Evolutionary conservation across 2,888 invertebrate species (phyloP).

Genomic region (Dilophus febrilis): DNA sequence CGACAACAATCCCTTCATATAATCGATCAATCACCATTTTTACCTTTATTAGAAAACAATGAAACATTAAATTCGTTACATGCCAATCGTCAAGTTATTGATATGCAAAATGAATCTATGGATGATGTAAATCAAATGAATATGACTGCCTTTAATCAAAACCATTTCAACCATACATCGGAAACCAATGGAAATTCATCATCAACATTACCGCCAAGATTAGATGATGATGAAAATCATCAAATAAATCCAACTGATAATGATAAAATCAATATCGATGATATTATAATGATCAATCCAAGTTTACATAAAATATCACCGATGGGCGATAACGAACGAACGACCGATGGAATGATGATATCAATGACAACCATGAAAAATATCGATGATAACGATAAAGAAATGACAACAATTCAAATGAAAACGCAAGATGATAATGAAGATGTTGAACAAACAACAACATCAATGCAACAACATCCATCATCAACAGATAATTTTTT

Average conservation of each 20-base stretch:
- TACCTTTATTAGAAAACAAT: conserved; percentile 46
- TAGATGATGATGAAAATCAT: conserved; percentile 9
- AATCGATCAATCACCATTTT: conserved; percentile 31
- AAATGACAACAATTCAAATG: no score
- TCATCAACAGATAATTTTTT: no score
- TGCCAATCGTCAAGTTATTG: conserved; percentile 35
- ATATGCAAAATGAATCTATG: conserved; percentile 17
- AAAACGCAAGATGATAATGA: no score
- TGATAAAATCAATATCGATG: not conserved
- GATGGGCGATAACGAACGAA: no score
- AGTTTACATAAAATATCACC: no score
- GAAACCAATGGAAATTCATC: not conserved
- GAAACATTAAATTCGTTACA: conserved; percentile 41
- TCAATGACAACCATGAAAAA: no score
- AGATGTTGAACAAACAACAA: no score
- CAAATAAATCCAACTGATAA: conserved; percentile 9
- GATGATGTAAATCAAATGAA: not conserved
- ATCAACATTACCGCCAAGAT: not conserved
- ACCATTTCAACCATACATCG: no score
- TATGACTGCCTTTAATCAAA: not conserved
- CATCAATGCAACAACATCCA: no score
- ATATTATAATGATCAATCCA: no score
- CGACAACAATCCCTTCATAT: not conserved
- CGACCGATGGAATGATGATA: no score
- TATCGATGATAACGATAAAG: no score